A percentile compares a stretch with the other conserved stretches of the same genome.
Conservation (phyloP, 2,888 invertebrate genomes). For the Chouioia cunea region DNA sequence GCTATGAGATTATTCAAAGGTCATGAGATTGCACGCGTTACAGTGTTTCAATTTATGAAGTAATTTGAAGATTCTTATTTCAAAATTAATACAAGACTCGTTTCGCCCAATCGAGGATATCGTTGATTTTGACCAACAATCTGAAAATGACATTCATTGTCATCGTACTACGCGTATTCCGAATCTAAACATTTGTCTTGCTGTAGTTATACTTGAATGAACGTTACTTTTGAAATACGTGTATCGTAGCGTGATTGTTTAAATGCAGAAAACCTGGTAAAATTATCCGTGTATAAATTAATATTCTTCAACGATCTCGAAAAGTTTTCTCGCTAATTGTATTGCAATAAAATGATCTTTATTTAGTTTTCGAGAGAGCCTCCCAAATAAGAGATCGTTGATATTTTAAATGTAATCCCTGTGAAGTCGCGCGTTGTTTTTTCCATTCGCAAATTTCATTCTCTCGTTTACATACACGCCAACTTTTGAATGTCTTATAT, state of each 20-base stretch:
- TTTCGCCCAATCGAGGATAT: slow-evolving; percentile 48
- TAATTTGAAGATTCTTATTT: slow-evolving; percentile 36
- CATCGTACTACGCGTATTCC: too few species aligned
- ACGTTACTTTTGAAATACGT: slow-evolving; percentile 33
- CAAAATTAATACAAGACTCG: slow-evolving; percentile 48
- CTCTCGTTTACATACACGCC: not conserved
- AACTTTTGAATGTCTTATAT: slow-evolving; percentile 31
- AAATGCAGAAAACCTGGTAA: slow-evolving; percentile 33
- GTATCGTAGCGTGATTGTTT: slow-evolving; percentile 2
- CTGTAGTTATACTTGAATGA: not conserved
- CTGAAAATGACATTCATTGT: slow-evolving; percentile 8
- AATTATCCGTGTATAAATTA: slow-evolving; percentile 40
- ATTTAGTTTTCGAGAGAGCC: slow-evolving; percentile 33
- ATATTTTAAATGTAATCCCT: slow-evolving; percentile 6
- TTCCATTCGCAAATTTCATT: not conserved
- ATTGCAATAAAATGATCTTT: not conserved
- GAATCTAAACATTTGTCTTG: not conserved
- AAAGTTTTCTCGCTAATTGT: too few species aligned
- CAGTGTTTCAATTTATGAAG: slow-evolving; percentile 33
- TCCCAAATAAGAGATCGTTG: slow-evolving; percentile 40
- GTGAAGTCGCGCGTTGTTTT: not conserved
- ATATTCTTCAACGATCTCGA: slow-evolving; percentile 17
- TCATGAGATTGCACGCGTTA: slow-evolving; percentile 67
- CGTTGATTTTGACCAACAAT: slow-evolving; percentile 20
- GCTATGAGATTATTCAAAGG: slow-evolving; percentile 67